These are phyloP conservation scores for Notamacropus eugenii DNA, from an alignment of 2,797 vertebrate species.

Conservation along the genomic window DNA sequence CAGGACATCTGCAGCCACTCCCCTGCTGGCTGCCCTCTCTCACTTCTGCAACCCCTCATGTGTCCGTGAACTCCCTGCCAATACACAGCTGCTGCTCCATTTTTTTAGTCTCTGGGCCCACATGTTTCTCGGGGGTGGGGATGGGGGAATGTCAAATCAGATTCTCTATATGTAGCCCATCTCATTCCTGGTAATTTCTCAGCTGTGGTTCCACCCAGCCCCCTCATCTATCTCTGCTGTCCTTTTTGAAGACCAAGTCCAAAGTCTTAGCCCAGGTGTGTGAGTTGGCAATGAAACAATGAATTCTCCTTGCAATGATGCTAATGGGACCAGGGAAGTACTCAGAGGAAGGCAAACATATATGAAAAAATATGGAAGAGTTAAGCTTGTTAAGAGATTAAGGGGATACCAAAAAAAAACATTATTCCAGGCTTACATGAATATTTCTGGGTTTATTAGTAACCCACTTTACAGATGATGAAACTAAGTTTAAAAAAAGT, in stretches of 20 bases:
- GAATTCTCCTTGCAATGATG: background rate
- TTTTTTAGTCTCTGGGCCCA: background rate
- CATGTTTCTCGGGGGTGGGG: too few species aligned
- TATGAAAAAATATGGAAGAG: background rate
- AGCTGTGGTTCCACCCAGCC: background rate
- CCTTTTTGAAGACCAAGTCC: background rate
- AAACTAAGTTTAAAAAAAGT: background rate
- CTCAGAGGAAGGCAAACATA: background rate
- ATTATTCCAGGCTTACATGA: background rate
- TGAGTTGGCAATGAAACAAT: too few species aligned
- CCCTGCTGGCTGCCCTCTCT: background rate
- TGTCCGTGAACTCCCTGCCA: background rate
- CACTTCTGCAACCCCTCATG: background rate
- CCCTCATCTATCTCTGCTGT: background rate
- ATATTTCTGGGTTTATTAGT: background rate
- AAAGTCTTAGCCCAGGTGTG: background rate
- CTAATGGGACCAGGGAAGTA: background rate
- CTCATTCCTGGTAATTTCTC: background rate
- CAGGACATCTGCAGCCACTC: background rate
- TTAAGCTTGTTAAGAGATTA: background rate
- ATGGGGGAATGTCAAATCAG: too few species aligned
- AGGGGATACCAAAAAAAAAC: background rate
- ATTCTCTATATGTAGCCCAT: background rate
- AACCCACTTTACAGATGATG: background rate
- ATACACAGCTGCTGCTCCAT: background rate